Conservation (phyloP, 2,888 invertebrate genomes). For the Willowsia nigromaculata region DNA sequence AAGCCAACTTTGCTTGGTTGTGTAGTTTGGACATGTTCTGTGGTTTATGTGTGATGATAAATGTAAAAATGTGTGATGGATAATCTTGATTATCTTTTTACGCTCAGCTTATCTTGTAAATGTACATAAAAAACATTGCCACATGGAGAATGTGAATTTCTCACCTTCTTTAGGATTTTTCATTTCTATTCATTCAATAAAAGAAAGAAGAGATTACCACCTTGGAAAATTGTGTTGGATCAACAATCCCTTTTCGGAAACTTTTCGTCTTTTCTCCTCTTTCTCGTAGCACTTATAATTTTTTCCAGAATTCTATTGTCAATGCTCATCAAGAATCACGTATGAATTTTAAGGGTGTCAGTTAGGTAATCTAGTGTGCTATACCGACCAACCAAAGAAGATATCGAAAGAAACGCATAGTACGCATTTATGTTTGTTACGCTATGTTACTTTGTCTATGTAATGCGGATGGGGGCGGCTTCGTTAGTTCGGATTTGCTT, state of each 20-base stretch:
- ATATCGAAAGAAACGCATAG: neutral
- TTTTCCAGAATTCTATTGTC: constrained; percentile 26
- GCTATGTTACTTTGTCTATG: too few species aligned
- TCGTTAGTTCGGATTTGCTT: constrained; percentile 52
- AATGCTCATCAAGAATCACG: constrained; percentile 61
- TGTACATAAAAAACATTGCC: neutral
- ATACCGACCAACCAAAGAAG: constrained; percentile 32
- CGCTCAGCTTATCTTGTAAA: constrained; percentile 26
- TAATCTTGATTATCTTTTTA: constrained; percentile 51
- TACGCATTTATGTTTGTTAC: neutral
- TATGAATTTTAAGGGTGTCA: constrained; percentile 69
- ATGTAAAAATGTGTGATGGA: neutral
- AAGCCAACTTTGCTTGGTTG: too few species aligned
- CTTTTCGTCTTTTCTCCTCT: neutral
- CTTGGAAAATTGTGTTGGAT: constrained; percentile 65
- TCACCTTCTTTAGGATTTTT: constrained; percentile 51
- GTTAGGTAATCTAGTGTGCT: constrained; percentile 10
- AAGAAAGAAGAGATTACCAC: constrained; percentile 32
- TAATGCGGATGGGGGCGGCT: constrained; percentile 61
- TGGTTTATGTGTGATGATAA: neutral
- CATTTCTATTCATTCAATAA: neutral
- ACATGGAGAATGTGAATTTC: constrained; percentile 43
- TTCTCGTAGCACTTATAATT: constrained; percentile 30
- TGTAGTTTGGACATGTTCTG: neutral
- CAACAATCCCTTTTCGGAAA: constrained; percentile 65